Conservation (phyloP, 2,888 invertebrate species). For the Chrysina gloriosa region DNA sequence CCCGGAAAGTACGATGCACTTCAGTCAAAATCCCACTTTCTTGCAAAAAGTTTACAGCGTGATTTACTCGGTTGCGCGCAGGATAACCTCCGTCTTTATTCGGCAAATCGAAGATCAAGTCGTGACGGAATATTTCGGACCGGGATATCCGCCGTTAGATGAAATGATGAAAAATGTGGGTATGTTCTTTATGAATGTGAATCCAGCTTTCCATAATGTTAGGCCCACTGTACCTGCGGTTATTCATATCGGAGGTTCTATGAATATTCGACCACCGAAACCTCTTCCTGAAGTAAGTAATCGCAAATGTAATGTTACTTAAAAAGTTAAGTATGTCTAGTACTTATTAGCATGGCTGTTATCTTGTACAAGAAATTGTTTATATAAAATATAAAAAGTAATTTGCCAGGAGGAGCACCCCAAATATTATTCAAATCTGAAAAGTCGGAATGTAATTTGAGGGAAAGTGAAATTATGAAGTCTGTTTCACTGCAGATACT, state of each 20-base stretch:
- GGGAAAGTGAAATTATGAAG: too few species aligned
- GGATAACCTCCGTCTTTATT: constrained; percentile 52
- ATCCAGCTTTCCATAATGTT: constrained; percentile 56
- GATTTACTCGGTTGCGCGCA: constrained; percentile 53
- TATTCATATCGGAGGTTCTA: constrained; percentile 53
- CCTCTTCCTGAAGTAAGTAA: constrained; percentile 57
- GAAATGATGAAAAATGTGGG: constrained; percentile 59
- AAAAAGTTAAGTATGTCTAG: too few species aligned
- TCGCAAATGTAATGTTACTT: too few species aligned
- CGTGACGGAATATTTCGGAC: constrained; percentile 57
- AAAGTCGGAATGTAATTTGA: too few species aligned
- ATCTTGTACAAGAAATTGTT: too few species aligned
- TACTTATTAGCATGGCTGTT: too few species aligned
- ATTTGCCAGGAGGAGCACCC: too few species aligned
- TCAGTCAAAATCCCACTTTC: constrained; percentile 62
- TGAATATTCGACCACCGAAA: constrained; percentile 55
- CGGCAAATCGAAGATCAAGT: constrained; percentile 54
- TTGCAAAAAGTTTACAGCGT: constrained; percentile 59
- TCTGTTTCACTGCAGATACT: too few species aligned
- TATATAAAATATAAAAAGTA: too few species aligned
- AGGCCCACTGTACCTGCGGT: constrained; percentile 58
- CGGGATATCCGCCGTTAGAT: constrained; percentile 56
- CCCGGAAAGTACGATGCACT: constrained; percentile 56
- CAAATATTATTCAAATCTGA: too few species aligned
- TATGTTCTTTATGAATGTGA: constrained; percentile 56